Percentiles rank a stretch among this genome's conserved stretches.
Evolutionary conservation across 35 echinoderm and acorn worm species (phyloP).

Genomic region (Strongylocentrotus purpuratus): DNA sequence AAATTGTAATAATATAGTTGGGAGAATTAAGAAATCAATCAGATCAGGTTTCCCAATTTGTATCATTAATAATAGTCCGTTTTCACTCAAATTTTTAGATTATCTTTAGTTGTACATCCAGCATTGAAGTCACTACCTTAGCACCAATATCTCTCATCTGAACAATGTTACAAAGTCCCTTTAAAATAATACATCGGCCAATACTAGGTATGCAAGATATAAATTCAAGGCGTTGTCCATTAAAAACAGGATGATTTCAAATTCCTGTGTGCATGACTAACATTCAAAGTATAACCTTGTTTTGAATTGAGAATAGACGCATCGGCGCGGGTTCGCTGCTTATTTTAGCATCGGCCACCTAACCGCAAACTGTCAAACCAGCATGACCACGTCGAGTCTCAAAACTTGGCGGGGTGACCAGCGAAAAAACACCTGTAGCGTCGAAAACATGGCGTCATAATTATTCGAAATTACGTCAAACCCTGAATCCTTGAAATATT

Average conservation of each 20-base stretch:
- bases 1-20: too few species aligned
- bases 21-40: too few species aligned
- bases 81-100: too few species aligned
- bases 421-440: constrained; percentile 8
- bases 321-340: not conserved
- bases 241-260: not conserved
- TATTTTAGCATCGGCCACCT: not conserved
- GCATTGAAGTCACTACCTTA: too few species aligned
- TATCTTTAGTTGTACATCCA: too few species aligned
- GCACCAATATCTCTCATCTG: too few species aligned
- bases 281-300: not conserved
- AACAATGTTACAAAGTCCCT: too few species aligned
- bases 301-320: not conserved
- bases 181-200: not conserved
- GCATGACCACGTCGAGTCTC: not conserved
- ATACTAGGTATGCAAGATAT: not conserved
- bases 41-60: too few species aligned
- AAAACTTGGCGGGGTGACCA: not conserved
- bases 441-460: not conserved
- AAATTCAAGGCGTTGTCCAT: not conserved
- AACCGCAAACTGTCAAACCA: constrained; percentile 16
- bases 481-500: not conserved
- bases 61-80: too few species aligned
- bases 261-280: constrained; percentile 2
- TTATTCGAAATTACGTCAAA: not conserved